These are phyloP conservation scores for Cuniculus paca DNA, from an alignment of 2,797 vertebrate genomes.

Conservation along the genomic window DNA sequence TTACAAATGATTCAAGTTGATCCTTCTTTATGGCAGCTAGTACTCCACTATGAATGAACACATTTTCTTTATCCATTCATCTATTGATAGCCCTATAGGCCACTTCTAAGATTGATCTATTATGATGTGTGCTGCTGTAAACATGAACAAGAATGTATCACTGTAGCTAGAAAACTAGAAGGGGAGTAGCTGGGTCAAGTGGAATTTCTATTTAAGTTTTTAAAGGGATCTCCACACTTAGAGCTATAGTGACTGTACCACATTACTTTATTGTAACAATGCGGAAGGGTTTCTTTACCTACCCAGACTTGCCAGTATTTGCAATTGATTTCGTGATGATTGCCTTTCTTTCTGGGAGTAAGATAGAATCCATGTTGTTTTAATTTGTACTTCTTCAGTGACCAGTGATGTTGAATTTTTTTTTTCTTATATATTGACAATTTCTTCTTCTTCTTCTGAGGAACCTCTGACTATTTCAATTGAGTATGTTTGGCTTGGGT, in stretches of 20 bases:
- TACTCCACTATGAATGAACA: not conserved
- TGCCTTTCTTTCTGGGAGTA: not conserved
- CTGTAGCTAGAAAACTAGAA: not conserved
- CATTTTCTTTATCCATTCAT: not conserved
- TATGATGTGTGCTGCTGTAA: not conserved
- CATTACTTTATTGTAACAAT: not conserved
- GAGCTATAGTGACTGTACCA: not conserved
- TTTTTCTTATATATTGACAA: not conserved
- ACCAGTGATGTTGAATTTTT: not conserved
- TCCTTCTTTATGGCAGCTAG: not conserved
- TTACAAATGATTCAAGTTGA: not conserved
- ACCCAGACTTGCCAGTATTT: not conserved
- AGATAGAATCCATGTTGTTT: not conserved
- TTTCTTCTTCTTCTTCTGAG: not conserved
- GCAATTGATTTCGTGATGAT: not conserved
- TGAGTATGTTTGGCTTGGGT: not conserved
- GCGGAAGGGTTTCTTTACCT: not conserved
- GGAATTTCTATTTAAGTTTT: not conserved
- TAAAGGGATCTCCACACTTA: not conserved
- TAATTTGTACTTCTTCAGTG: not conserved
- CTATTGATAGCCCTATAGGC: not conserved
- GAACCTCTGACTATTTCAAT: not conserved
- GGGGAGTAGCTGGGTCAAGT: not conserved
- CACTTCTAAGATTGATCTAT: not conserved
- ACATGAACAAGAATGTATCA: not conserved